Base-by-base conservation (phyloP, 2,888 invertebrate genomes). In the Dryobota labecula region DNA sequence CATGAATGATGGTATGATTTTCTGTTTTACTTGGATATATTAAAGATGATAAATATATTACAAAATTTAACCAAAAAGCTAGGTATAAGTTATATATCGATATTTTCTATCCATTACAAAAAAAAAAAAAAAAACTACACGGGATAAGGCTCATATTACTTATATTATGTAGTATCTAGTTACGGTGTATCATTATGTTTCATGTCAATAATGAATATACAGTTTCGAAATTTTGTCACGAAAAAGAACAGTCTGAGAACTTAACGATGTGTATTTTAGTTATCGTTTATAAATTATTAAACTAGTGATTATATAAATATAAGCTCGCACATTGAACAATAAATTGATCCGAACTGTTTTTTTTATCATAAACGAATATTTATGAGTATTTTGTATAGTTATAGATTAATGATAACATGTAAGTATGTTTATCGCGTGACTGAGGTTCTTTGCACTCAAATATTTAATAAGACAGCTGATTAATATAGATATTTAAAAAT, bases 31-130 rank as follows among this genome's bases (percentile, higher is more conserved):
- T 57, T 43, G 49, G 51, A 58, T 45, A 30, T n/a, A 30, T 58
- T 24, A 56, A 30, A 60, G 38, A 60, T 41, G n/a, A n/a, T n/a
- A n/a, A n/a, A n/a, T n/a, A n/a, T n/a, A n/a, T 67, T 65, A 41
- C 60, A 73, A 70, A 75, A 82, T 64, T 56, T 72, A 47, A 84
- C 80, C 83, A 82, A 83, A 83, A 80, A 80, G 15, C 47, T 74
- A 74, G 70, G 36, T 69, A 18, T 79, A 79, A 82, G 73, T 49
- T 58, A 58, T 70, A 68, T 18, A 54, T 68, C 27, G n/a, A 58
- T 62, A 18, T 45, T 18, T 53, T 61, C 27, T 24, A 47, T 20
- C 15, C 8, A 24, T 53, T 54, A 18, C 9, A 53, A 33, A 41
- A n/a, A 51, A 45, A 27, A 53, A 53, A 41, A n/a, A 51, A 45